These are phyloP conservation scores for Protonemura montana DNA, from an alignment of 2,888 invertebrate species.

Conservation along the genomic window DNA sequence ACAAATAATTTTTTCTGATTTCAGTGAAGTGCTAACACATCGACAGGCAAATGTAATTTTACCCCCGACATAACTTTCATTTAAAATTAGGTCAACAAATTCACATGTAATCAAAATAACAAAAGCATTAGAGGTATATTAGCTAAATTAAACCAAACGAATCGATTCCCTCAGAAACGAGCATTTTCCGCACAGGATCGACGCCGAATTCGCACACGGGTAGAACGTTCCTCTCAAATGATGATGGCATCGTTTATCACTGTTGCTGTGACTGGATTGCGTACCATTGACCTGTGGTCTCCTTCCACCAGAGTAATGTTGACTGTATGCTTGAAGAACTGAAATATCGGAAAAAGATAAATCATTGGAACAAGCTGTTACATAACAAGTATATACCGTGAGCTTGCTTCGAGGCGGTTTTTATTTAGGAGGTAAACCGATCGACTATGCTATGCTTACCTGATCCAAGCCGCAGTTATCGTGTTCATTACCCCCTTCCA, in stretches of 20 bases:
- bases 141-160: background rate
- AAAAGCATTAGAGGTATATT: background rate
- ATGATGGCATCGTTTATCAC: slow-evolving; percentile 54
- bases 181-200: too few species aligned
- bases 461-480: slow-evolving; percentile 42
- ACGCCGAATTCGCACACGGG: background rate
- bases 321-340: slow-evolving; percentile 57
- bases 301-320: slow-evolving; percentile 60
- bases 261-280: slow-evolving; percentile 58
- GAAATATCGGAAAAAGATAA: slow-evolving; percentile 47
- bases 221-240: background rate
- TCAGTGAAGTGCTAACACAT: background rate
- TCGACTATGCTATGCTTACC: too few species aligned
- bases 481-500: slow-evolving; percentile 7
- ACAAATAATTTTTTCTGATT: background rate
- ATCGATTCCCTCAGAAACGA: background rate
- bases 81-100: background rate
- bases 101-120: background rate
- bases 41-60: background rate
- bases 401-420: background rate
- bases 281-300: slow-evolving; percentile 63
- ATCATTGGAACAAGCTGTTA: background rate
- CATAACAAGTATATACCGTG: background rate
- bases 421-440: too few species aligned
- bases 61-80: background rate